Conservation (phyloP, 2,113 vertebrate genomes). For the Xiphophorus maculatus region DNA sequence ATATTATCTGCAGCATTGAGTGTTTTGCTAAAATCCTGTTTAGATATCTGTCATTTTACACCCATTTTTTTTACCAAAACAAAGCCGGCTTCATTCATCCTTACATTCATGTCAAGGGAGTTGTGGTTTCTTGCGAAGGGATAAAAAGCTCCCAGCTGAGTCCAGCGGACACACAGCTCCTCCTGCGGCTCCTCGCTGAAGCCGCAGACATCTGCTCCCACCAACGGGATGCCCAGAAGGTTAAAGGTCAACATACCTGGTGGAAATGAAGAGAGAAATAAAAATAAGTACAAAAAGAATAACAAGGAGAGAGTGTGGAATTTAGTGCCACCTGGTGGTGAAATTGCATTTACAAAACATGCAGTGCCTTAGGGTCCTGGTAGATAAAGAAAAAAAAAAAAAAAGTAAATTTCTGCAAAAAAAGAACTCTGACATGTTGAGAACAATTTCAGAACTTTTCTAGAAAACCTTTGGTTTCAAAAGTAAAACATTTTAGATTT, state of each 20-base stretch:
- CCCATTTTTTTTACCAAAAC: neutral
- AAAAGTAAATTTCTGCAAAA: no score
- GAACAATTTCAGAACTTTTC: no score
- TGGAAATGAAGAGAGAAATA: neutral
- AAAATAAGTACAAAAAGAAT: neutral
- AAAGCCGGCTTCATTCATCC: neutral
- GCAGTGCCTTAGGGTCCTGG: no score
- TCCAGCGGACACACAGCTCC: constrained; percentile 89
- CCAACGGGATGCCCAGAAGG: constrained; percentile 85
- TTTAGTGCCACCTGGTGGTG: neutral
- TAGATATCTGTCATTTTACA: neutral
- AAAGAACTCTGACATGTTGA: no score
- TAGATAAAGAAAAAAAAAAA: no score
- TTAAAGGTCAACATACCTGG: constrained; percentile 89
- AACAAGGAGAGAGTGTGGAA: neutral
- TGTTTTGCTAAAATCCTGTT: neutral
- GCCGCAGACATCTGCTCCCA: constrained; percentile 87
- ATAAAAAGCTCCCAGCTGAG: constrained; percentile 89
- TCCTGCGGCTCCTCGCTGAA: constrained; percentile 84
- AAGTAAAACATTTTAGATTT: no score
- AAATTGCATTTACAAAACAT: neutral
- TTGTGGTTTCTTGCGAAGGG: constrained; percentile 92
- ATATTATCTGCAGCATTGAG: neutral
- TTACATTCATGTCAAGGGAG: constrained; percentile 73
- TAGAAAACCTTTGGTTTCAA: no score